Evolutionary conservation across 2,113 vertebrate genomes (phyloP), one percentile per base, ranked within the genome.

Genomic region (Indicator indicator): DNA sequence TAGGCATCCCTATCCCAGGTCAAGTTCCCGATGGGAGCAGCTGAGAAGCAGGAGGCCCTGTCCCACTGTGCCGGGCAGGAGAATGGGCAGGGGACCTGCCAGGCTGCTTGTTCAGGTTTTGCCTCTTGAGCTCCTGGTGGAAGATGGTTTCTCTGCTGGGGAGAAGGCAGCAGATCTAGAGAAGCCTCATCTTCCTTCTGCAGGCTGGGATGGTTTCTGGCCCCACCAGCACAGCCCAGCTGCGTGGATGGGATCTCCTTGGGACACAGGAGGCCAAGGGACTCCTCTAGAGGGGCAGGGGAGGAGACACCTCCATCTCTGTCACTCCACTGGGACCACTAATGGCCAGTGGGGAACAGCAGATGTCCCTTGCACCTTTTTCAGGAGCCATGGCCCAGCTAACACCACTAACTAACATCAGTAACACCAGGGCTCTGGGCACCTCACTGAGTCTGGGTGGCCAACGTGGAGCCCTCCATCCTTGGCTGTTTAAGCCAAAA

Each of bases 21-120:
- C 98, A 98, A 93, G 98, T 97, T 88, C 98, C 98, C 8, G 98
- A 98, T 80, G 98, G 98, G 85, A 97, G 96, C 28, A 97, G 63
- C 78, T 98, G 97, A 97, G 69, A 36, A 75, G 69, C 36, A 44
- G 28, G 40, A 36, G 13, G 38, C 9, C 72, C 69, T 44, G 62
- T 50, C 20, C 30, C 50, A 58, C 8, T 1, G 0, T 32, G 28
- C 48, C 60, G 58, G 73, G 70, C n/a, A n/a, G 52, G 5, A 85
- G 33, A 32, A 19, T 24, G 62, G 33, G 40, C 58, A 50, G 40
- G 18, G 23, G 20, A 30, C 38, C 55, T 73, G 44, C 58, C 32
- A 33, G 33, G 60, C 24, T 82, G 67, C 46, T 82, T 65, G 23
- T 65, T 81, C 21, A 23, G 48, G 26, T 72, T 94, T 78, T 93